Conservation (phyloP, 1,140 invertebrate genomes). For the Cydia pomonella region DNA sequence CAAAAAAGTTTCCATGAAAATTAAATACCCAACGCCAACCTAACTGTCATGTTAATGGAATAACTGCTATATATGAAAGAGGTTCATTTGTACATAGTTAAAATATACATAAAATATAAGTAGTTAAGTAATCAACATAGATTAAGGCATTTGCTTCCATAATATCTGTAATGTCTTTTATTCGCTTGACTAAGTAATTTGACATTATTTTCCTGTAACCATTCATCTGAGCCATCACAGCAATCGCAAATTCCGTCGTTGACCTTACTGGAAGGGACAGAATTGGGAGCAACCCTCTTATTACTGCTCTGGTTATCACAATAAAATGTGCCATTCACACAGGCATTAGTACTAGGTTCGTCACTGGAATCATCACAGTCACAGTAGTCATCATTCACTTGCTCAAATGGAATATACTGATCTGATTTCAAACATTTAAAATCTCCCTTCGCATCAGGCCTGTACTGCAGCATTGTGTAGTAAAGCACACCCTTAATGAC, state of each 20-base stretch:
- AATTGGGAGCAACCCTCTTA: slow-evolving; percentile 62
- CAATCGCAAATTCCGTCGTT: slow-evolving; percentile 98
- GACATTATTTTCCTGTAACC: slow-evolving; percentile 57
- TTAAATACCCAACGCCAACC: not conserved
- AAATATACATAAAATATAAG: slow-evolving; percentile 12
- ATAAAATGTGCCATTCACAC: slow-evolving; percentile 90
- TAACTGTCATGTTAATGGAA: not conserved
- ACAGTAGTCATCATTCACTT: slow-evolving; percentile 97
- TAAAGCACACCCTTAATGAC: slow-evolving; percentile 66
- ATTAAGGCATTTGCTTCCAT: slow-evolving; percentile 60
- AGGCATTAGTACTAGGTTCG: slow-evolving; percentile 95
- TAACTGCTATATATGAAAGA: no score
- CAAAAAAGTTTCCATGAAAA: no score
- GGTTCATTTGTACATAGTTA: not conserved
- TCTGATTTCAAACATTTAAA: slow-evolving; percentile 65
- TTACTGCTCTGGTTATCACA: slow-evolving; percentile 83
- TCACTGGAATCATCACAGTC: slow-evolving; percentile 95
- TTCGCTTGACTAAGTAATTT: slow-evolving; percentile 60
- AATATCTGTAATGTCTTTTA: slow-evolving; percentile 54
- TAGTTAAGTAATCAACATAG: slow-evolving; percentile 43
- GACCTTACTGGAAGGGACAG: slow-evolving; percentile 84
- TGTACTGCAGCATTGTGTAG: slow-evolving; percentile 56
- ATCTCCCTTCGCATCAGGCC: slow-evolving; percentile 57
- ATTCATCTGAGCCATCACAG: slow-evolving; percentile 92
- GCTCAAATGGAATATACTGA: slow-evolving; percentile 73